Conservation (phyloP, 2,113 vertebrate genomes). For the Albula glossodonta region DNA sequence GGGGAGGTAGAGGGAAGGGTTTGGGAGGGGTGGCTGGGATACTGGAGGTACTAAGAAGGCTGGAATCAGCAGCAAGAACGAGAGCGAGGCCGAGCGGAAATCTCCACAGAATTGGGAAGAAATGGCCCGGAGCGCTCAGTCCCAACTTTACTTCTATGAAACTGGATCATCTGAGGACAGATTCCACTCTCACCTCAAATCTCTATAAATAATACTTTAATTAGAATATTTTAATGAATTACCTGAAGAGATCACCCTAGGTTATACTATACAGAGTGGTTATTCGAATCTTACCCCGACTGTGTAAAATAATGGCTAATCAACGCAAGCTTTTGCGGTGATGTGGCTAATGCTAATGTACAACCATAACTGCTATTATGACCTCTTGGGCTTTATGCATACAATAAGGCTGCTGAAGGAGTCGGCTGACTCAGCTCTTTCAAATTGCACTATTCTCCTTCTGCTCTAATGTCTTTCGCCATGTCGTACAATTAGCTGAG, state of each 20-base stretch:
- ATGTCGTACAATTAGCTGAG: neutral
- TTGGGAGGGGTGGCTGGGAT: constrained; percentile 10
- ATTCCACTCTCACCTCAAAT: too few relatives aligned
- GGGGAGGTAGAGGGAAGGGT: too few relatives aligned
- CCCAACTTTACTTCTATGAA: neutral
- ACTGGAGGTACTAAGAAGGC: constrained; percentile 30
- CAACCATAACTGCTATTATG: neutral
- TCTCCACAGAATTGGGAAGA: neutral
- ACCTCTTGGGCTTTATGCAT: neutral
- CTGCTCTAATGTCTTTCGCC: neutral
- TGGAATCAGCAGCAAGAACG: neutral
- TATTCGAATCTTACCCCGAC: neutral
- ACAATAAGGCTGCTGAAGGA: neutral
- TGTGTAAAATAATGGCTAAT: too few relatives aligned
- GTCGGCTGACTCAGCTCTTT: neutral
- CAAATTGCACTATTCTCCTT: neutral
- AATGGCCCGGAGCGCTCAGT: neutral
- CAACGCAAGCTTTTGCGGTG: too few relatives aligned
- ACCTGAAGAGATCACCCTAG: neutral
- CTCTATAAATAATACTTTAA: neutral
- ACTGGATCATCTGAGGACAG: neutral
- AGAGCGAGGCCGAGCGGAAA: too few relatives aligned
- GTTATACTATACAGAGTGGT: neutral
- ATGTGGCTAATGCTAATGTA: neutral
- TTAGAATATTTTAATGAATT: constrained; percentile 2